Percentiles rank a stretch among this genome's conserved stretches.
These are phyloP conservation scores for Ageneiosus marmoratus DNA, from an alignment of 2,113 vertebrate species.

Conservation along the genomic window DNA sequence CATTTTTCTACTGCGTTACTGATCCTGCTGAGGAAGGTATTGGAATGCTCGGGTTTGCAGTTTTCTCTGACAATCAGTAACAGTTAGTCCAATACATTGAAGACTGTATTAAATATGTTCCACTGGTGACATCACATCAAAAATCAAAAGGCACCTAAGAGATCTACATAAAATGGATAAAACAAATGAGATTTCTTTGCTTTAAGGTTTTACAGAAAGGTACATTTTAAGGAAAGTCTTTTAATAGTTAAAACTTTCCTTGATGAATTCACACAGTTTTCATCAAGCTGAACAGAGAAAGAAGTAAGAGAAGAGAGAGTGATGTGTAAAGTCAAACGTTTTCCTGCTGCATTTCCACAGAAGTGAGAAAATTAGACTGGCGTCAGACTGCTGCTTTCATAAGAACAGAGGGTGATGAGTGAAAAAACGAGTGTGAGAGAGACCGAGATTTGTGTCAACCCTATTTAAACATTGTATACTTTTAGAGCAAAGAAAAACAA, in stretches of 20 bases:
- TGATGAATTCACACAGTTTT: slow-evolving; percentile 75
- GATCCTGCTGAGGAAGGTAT: neutral
- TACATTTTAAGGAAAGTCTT: slow-evolving; percentile 63
- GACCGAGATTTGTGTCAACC: slow-evolving; percentile 48
- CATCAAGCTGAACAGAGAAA: slow-evolving; percentile 54
- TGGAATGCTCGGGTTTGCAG: neutral
- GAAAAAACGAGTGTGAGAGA: slow-evolving; percentile 31
- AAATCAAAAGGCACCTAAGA: too few species aligned
- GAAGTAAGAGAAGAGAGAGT: slow-evolving; percentile 22
- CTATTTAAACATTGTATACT: slow-evolving; percentile 65
- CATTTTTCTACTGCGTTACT: neutral
- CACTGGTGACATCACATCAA: too few species aligned
- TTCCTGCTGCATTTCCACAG: slow-evolving; percentile 60
- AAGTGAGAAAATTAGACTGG: slow-evolving; percentile 53
- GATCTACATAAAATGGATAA: too few species aligned
- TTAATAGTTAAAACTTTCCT: slow-evolving; percentile 73
- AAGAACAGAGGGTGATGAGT: slow-evolving; percentile 14
- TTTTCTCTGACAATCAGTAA: neutral
- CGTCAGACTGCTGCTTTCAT: slow-evolving; percentile 46
- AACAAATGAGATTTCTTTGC: too few species aligned
- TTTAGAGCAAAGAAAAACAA: slow-evolving; percentile 57
- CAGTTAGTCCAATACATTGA: neutral
- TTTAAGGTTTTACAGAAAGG: slow-evolving; percentile 49
- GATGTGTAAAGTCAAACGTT: slow-evolving; percentile 62
- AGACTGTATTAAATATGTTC: neutral